Percentiles rank a stretch among this genome's conserved stretches.
Evolutionary conservation across 92 coral and sea anemone species (phyloP).

Genomic region (Actinernus sp.): DNA sequence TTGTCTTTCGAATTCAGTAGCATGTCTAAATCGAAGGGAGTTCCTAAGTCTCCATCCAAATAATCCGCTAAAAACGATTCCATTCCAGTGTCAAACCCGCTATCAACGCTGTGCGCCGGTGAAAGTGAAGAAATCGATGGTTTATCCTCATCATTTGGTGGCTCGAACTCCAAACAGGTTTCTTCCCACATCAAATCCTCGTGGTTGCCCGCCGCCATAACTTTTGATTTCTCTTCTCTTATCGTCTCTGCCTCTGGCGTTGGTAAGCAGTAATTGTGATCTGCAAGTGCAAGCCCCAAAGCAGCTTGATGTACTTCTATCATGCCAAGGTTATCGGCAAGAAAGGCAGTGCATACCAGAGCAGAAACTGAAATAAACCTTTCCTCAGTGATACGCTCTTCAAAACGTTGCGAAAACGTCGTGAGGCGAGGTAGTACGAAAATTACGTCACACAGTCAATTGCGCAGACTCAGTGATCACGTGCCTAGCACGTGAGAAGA

Average conservation of each 20-base stretch:
- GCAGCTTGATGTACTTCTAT: background rate
- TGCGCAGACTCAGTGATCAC: conserved; percentile 68
- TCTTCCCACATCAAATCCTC: conserved; percentile 22
- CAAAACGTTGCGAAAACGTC: conserved; percentile 69
- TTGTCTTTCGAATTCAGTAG: background rate
- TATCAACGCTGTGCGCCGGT: conserved; percentile 93
- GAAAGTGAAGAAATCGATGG: conserved; percentile 59
- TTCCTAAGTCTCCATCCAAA: conserved; percentile 36
- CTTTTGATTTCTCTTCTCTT: conserved; percentile 9
- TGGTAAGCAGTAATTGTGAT: conserved; percentile 85
- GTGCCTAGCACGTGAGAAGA: too few species aligned
- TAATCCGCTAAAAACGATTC: conserved; percentile 50
- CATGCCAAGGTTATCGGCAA: too few species aligned
- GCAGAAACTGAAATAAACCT: too few species aligned
- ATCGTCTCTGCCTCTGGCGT: conserved; percentile 7
- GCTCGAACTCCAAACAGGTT: conserved; percentile 28
- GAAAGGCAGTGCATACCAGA: too few species aligned
- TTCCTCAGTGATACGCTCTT: too few species aligned
- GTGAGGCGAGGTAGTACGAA: too few species aligned
- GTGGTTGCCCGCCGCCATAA: conserved; percentile 13
- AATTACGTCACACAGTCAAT: conserved; percentile 49
- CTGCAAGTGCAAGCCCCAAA: conserved; percentile 39
- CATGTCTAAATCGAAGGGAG: conserved; percentile 52
- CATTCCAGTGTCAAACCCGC: conserved; percentile 84
- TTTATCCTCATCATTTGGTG: conserved; percentile 17